Evolutionary conservation across 2,888 invertebrate genomes (phyloP), one percentile per base, ranked within the genome.

Genomic region (Eledona agricola): DNA sequence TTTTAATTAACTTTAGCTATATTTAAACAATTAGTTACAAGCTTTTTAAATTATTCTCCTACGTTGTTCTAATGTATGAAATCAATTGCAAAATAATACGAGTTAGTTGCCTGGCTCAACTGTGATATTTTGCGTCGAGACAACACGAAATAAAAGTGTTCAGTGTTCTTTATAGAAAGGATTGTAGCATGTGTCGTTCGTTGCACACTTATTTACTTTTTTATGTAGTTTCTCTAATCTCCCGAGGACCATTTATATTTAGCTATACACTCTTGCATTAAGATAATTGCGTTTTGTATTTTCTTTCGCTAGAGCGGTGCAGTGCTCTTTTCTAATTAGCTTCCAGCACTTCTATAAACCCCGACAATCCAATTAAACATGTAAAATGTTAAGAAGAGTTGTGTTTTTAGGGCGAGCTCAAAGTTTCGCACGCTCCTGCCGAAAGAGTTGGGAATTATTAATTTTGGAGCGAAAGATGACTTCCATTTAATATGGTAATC

Each of bases 171-270:
- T 35, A 10, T 19, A 2, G 15, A 37, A 23, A 23, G 23, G 25
- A 34, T 34, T 34, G 34, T 23, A 3, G 35, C 11, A 25, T 37
- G 15, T 37, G 37, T 37, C 22, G 23, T 37, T 12, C 25, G 13
- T 37, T 22, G 23, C 37, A 37, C 37, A 37, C 37, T 37, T 37
- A 37, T 37, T 37, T 37, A 9, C 37, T 37, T 37, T 35, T 37
- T 37, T 37, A 37, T 9, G 13, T 15, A 3, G 13, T 23, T 13
- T 2, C 5, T 12, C 23, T 37, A 23, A 23, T 37, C 37, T 37
- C 23, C 25, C 5, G 23, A 37, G 37, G 37, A 37, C 22, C 37
- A 25, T 37, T 37, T 23, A 23, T 37, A 23, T 37, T 37, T 37
- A 37, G 23, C 37, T 23, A 35, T 22, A 35, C 23, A 37, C 37